Evolutionary conservation across 2,113 vertebrate genomes (phyloP), one percentile per base, ranked within the genome.

Genomic region (Dasyornis broadbenti): DNA sequence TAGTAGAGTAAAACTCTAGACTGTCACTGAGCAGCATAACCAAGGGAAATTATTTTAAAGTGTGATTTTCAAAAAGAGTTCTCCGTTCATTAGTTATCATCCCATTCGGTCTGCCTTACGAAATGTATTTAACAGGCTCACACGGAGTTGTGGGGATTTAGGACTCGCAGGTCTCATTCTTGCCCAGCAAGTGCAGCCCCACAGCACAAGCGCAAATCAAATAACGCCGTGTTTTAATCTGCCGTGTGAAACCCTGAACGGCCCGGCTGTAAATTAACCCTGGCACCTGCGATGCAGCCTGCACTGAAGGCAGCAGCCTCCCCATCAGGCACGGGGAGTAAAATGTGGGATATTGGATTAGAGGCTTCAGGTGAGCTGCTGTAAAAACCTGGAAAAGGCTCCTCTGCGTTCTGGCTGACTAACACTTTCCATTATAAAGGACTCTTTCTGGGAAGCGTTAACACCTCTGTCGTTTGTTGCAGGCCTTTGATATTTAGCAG

Each of bases 401-500:
- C 39, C 56, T 10, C 31, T 15, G 31, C 28, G 10, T 39, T 63
- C 69, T 59, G 84, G 28, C 83, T 94, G 92, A 92, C 63, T 81
- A 78, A 95, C 10, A 22, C 66, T 94, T 97, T 93, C 91, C 94
- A 95, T 92, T 72, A 21, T 60, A 65, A 56, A 89, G 24, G 83
- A 37, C n/a, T 96, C 47, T 90, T 82, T 89, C 12, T 33, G 72
- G 92, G 76, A 94, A 96, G 85, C 49, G 28, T 83, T 82, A 61
- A 61, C 93, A 89, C 82, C 79, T 93, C 71, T 57, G 78, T 3
- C 63, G 40, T 59, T 90, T 52, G 66, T 76, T 56, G 79, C 87
- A 85, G 63, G 45, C 75, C 94, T 96, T 96, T 97, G 93, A 93
- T 96, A 82, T 78, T 92, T 26, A 81, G 90, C 82, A 53, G 88